Percentiles rank a stretch among this genome's conserved stretches.
Evolutionary conservation across 2,113 vertebrate genomes (phyloP).

Genomic region (Tetrax tetrax): DNA sequence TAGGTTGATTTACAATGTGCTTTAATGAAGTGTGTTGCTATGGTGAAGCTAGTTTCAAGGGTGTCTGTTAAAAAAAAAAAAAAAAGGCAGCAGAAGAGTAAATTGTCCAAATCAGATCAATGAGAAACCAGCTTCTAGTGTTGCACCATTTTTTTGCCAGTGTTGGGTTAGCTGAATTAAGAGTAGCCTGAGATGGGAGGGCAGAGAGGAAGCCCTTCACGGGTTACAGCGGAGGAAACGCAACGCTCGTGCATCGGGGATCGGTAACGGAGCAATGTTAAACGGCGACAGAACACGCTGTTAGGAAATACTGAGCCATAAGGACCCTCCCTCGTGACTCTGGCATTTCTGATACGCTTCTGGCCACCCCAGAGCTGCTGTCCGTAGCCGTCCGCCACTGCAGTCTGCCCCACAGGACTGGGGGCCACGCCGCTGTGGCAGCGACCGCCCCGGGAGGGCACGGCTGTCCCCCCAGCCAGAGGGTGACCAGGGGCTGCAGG

Average conservation of each 20-base stretch:
- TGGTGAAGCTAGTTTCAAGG: constrained; percentile 45
- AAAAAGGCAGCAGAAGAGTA: background rate
- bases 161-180: background rate
- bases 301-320: rapidly evolving
- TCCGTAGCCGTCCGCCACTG: background rate
- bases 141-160: too few species aligned
- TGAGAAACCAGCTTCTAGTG: background rate
- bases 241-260: rapidly evolving
- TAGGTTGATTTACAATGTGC: background rate
- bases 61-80: background rate
- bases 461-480: background rate
- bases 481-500: rapidly evolving
- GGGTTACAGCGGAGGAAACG: rapidly evolving
- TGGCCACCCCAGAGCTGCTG: background rate
- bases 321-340: rapidly evolving
- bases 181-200: background rate
- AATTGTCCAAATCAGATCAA: background rate
- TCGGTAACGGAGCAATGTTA: rapidly evolving
- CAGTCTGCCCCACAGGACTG: background rate
- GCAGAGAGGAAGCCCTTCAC: background rate
- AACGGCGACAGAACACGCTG: rapidly evolving
- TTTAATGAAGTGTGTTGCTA: constrained; percentile 50
- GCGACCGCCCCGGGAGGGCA: rapidly evolving
- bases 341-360: background rate
- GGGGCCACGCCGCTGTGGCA: background rate